These are phyloP conservation scores for Drosophila mayaguana DNA, from an alignment of 2,888 invertebrate species.

Conservation along the genomic window DNA sequence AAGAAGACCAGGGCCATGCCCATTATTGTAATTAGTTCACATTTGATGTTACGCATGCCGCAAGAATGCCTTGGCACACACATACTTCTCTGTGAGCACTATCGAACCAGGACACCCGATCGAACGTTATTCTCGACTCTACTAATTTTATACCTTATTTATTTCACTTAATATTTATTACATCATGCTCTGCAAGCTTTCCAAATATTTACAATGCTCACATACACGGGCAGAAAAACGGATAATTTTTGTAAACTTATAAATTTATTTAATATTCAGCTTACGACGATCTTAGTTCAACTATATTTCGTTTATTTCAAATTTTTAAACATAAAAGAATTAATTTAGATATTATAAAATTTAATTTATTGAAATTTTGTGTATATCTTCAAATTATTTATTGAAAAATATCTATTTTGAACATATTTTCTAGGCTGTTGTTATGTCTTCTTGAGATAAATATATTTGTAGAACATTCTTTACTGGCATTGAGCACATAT, in stretches of 20 bases:
- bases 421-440: too few species aligned
- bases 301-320: too few species aligned
- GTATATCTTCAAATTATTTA: too few species aligned
- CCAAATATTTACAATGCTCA: neutral
- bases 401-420: too few species aligned
- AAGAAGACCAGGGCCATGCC: constrained; percentile 46
- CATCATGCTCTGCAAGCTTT: neutral
- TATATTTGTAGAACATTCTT: neutral
- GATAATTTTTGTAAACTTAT: neutral
- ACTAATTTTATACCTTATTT: neutral
- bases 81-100: neutral
- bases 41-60: constrained; percentile 38
- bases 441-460: too few species aligned
- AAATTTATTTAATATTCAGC: too few species aligned
- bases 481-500: neutral
- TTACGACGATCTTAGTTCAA: too few species aligned
- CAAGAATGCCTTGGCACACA: constrained; percentile 13
- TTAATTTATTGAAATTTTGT: too few species aligned
- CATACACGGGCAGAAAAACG: neutral
- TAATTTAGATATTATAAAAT: too few species aligned
- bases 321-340: too few species aligned
- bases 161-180: neutral
- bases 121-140: neutral
- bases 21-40: constrained; percentile 74
- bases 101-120: constrained; percentile 7